These are phyloP conservation scores for Dermochelys coriacea DNA, from an alignment of 2,797 vertebrate species.

Conservation along the genomic window DNA sequence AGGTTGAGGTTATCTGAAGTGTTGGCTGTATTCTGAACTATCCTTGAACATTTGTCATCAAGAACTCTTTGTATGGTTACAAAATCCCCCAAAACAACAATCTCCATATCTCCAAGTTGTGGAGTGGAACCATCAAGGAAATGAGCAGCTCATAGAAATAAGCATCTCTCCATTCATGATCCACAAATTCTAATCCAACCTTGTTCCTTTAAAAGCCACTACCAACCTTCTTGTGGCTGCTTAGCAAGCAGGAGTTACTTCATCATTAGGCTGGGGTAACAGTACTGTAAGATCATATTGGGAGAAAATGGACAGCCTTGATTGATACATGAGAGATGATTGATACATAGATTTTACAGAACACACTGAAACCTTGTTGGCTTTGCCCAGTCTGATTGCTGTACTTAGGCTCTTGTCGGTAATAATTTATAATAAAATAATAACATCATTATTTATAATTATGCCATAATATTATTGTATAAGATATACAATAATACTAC, in stretches of 20 bases:
- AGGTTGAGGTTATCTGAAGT: not conserved
- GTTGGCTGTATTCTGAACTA: not conserved
- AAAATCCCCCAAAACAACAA: not conserved
- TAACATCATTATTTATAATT: too few species aligned
- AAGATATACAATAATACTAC: not conserved
- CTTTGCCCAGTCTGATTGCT: not conserved
- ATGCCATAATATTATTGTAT: too few species aligned
- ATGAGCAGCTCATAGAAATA: slow-evolving; percentile 61
- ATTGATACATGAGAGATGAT: not conserved
- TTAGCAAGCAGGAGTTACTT: slow-evolving; percentile 7
- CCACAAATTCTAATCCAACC: not conserved
- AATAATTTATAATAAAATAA: not conserved
- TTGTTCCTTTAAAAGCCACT: not conserved
- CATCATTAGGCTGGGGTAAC: not conserved
- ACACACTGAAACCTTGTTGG: not conserved
- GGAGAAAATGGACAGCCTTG: not conserved
- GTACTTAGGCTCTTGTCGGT: slow-evolving; percentile 5
- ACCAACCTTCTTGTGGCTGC: slow-evolving; percentile 31
- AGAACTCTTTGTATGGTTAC: not conserved
- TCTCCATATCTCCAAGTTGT: not conserved
- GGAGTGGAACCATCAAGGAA: not conserved
- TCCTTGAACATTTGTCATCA: not conserved
- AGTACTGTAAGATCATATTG: slow-evolving; percentile 18
- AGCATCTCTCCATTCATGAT: slow-evolving; percentile 51
- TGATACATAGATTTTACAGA: not conserved